Conservation (phyloP, 1,140 invertebrate species). For the Aphaenogaster rudis region DNA sequence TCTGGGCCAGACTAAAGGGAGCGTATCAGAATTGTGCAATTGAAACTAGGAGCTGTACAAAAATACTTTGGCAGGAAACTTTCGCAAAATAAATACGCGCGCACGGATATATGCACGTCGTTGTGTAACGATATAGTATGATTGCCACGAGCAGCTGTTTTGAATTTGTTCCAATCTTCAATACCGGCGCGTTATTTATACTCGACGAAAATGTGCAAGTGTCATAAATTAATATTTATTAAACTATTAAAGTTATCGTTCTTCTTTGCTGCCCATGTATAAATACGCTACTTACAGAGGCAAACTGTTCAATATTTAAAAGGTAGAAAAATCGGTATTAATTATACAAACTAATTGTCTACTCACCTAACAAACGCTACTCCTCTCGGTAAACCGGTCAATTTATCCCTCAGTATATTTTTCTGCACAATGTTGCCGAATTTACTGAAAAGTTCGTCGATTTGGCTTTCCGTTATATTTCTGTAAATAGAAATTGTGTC, state of each 20-base stretch:
- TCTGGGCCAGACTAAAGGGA: conserved; percentile 49
- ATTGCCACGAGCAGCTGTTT: conserved; percentile 67
- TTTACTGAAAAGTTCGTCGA: conserved; percentile 94
- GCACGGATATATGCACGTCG: neutral
- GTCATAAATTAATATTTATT: conserved; percentile 10
- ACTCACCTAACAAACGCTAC: conserved; percentile 97
- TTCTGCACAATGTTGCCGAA: conserved; percentile 96
- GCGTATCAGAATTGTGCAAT: conserved; percentile 79
- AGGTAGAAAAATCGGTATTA: neutral
- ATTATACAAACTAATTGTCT: neutral
- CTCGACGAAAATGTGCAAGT: conserved; percentile 20
- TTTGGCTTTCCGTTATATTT: conserved; percentile 93
- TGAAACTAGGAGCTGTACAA: conserved; percentile 62
- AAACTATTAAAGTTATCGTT: neutral
- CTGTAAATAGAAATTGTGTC: conserved; percentile 78
- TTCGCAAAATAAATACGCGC: conserved; percentile 73
- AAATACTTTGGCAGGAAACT: conserved; percentile 81
- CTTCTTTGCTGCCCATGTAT: neutral
- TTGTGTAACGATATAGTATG: conserved; percentile 77
- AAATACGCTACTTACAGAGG: neutral
- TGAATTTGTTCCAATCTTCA: conserved; percentile 71
- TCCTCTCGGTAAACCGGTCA: conserved; percentile 94
- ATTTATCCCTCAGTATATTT: conserved; percentile 95
- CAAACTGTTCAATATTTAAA: neutral
- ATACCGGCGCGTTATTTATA: conserved; percentile 20